phyloP scores from a whole-genome alignment of 1,140 invertebrate genomes.

The Apis florea region DNA sequence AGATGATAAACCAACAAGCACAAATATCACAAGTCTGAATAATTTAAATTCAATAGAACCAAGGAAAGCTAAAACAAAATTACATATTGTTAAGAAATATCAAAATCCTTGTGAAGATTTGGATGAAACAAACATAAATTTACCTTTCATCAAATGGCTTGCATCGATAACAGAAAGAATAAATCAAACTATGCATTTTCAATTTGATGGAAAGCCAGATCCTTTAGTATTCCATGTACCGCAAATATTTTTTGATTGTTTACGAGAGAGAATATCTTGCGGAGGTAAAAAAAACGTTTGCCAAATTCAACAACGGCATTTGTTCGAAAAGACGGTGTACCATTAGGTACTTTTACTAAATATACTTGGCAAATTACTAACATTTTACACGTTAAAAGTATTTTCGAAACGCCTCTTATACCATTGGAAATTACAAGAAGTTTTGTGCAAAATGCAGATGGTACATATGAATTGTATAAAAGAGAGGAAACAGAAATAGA shows the following conservation, averaged over 20 bases:
- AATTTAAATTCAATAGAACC: conserved; percentile 75
- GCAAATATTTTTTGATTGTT: conserved; percentile 86
- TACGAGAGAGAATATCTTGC: conserved; percentile 85
- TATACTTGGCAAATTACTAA: conserved; percentile 89
- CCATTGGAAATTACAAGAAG: conserved; percentile 84
- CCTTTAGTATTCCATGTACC: conserved; percentile 87
- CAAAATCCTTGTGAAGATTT: conserved; percentile 70
- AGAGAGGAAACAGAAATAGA: conserved; percentile 81
- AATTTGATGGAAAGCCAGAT: conserved; percentile 87
- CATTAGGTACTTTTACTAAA: conserved; percentile 87
- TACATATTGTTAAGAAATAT: conserved; percentile 72
- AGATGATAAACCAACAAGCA: conserved; percentile 61
- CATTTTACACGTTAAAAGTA: conserved; percentile 87
- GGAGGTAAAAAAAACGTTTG: conserved; percentile 84
- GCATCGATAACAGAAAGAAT: conserved; percentile 88
- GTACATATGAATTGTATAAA: conserved; percentile 84
- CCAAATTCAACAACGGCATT: conserved; percentile 84
- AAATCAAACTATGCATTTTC: conserved; percentile 90
- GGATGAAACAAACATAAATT: conserved; percentile 75
- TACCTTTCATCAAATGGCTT: conserved; percentile 87
- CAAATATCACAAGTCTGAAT: conserved; percentile 62
- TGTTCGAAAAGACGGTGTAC: conserved; percentile 83
- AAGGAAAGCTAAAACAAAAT: conserved; percentile 72
- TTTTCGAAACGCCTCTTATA: conserved; percentile 87
- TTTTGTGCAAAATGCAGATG: conserved; percentile 86